Percentiles rank a stretch among this genome's conserved stretches.
phyloP scores from a whole-genome alignment of 2,888 invertebrate genomes.

The Acronicta leporina region DNA sequence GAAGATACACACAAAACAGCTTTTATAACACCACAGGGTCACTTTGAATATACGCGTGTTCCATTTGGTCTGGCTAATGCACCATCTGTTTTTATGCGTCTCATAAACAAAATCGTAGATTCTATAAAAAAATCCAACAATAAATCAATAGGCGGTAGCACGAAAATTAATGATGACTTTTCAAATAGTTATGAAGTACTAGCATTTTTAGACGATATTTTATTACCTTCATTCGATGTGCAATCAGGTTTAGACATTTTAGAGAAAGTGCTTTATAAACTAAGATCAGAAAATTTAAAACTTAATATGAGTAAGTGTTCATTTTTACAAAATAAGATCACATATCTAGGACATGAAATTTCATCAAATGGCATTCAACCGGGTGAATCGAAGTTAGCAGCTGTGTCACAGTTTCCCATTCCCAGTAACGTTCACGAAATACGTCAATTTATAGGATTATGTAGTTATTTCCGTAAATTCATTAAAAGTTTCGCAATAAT shows the following conservation, averaged over 20 bases:
- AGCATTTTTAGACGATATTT: slow-evolving; percentile 7
- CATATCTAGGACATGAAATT: slow-evolving; percentile 55
- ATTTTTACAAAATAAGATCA: slow-evolving; percentile 48
- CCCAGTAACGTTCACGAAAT: slow-evolving; percentile 54
- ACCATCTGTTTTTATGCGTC: slow-evolving; percentile 10
- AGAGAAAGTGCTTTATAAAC: slow-evolving; percentile 1
- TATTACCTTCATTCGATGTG: slow-evolving; percentile 1
- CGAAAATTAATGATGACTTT: not conserved
- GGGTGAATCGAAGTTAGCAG: slow-evolving; percentile 40
- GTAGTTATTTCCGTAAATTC: no score
- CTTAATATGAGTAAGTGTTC: slow-evolving; percentile 53
- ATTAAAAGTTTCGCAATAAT: no score
- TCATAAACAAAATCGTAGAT: slow-evolving; percentile 7
- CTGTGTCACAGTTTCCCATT: slow-evolving; percentile 36
- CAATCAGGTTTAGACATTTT: slow-evolving; percentile 2
- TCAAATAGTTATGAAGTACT: not conserved
- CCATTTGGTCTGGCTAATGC: slow-evolving; percentile 4
- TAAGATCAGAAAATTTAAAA: slow-evolving; percentile 24
- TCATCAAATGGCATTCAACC: slow-evolving; percentile 46
- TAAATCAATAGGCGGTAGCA: not conserved
- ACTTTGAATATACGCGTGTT: slow-evolving; percentile 9
- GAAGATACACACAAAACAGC: slow-evolving; percentile 9
- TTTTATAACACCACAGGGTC: slow-evolving; percentile 5
- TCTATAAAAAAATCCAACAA: not conserved
- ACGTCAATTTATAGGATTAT: no score